phyloP scores from a whole-genome alignment of 2,113 vertebrate genomes.

The Sisor rabdophorus region DNA sequence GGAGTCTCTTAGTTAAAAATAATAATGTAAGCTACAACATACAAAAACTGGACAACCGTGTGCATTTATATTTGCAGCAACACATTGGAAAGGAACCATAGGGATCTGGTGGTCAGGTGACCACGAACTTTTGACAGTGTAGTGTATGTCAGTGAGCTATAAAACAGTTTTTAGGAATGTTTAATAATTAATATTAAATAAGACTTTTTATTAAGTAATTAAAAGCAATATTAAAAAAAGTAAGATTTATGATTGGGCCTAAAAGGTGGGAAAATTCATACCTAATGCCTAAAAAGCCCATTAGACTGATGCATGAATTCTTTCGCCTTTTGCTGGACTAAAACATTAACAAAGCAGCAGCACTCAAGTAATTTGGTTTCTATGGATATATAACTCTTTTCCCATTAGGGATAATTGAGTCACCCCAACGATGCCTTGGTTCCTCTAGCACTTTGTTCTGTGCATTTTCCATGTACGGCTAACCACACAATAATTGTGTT shows the following conservation, averaged over 20 bases:
- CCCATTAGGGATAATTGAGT: slow-evolving; percentile 47
- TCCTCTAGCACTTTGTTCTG: slow-evolving; percentile 29
- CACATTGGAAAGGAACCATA: no score
- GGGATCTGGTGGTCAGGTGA: no score
- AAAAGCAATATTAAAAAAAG: slow-evolving; percentile 1
- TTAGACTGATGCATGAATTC: slow-evolving; percentile 22
- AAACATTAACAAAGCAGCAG: slow-evolving; percentile 31
- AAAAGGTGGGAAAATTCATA: not conserved
- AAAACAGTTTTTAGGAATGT: no score
- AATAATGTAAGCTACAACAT: no score
- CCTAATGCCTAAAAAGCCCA: slow-evolving; percentile 14
- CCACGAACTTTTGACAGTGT: no score
- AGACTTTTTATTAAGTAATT: not conserved
- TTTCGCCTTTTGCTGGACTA: slow-evolving; percentile 5
- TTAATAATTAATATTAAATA: not conserved
- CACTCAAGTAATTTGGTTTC: slow-evolving; percentile 43
- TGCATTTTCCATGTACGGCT: slow-evolving; percentile 25
- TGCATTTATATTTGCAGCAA: no score
- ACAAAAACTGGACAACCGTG: no score
- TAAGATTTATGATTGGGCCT: slow-evolving; percentile 9
- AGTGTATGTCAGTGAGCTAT: no score
- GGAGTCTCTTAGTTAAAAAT: no score
- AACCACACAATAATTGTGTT: slow-evolving; percentile 4
- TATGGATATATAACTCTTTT: slow-evolving; percentile 46
- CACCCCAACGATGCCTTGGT: slow-evolving; percentile 24